Percentiles rank a stretch among this genome's conserved stretches.
These are phyloP conservation scores for Dioctria linearis DNA, from an alignment of 2,888 invertebrate species.

Conservation along the genomic window DNA sequence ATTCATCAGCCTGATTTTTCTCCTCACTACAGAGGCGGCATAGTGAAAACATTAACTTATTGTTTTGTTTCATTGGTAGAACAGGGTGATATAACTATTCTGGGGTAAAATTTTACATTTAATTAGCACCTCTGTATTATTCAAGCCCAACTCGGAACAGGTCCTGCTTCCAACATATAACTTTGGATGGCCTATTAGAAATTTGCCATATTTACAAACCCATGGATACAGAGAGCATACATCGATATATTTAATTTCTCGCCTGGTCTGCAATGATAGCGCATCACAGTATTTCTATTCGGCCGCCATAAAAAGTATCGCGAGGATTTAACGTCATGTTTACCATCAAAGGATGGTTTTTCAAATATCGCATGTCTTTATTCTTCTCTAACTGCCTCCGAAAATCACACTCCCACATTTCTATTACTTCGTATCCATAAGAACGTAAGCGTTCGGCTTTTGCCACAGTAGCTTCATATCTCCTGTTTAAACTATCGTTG, in stretches of 20 bases:
- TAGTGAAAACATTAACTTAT: constrained; percentile 62
- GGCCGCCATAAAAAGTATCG: too few relatives aligned
- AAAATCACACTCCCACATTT: constrained; percentile 39
- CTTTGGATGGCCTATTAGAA: not conserved
- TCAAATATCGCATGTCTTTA: constrained; percentile 6
- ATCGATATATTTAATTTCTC: too few relatives aligned
- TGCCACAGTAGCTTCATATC: constrained; percentile 3
- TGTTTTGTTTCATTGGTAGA: constrained; percentile 61
- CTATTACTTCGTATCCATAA: constrained; percentile 51
- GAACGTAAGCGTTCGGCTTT: constrained; percentile 31
- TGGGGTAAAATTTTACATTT: constrained; percentile 50
- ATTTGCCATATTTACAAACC: constrained; percentile 62
- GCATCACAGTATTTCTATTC: too few relatives aligned
- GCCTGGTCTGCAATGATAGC: not conserved
- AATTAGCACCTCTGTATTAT: constrained; percentile 60
- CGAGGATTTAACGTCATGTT: not conserved
- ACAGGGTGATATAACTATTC: constrained; percentile 63
- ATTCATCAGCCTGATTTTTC: too few relatives aligned
- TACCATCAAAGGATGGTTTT: not conserved
- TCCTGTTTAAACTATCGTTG: constrained; percentile 10
- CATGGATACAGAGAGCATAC: constrained; percentile 62
- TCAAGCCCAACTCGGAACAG: constrained; percentile 52
- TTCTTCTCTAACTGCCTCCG: not conserved
- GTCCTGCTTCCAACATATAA: too few relatives aligned
- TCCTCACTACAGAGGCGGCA: constrained; percentile 59